Base-by-base conservation (phyloP, 2,797 vertebrate species). In the Acanthis flammea region DNA sequence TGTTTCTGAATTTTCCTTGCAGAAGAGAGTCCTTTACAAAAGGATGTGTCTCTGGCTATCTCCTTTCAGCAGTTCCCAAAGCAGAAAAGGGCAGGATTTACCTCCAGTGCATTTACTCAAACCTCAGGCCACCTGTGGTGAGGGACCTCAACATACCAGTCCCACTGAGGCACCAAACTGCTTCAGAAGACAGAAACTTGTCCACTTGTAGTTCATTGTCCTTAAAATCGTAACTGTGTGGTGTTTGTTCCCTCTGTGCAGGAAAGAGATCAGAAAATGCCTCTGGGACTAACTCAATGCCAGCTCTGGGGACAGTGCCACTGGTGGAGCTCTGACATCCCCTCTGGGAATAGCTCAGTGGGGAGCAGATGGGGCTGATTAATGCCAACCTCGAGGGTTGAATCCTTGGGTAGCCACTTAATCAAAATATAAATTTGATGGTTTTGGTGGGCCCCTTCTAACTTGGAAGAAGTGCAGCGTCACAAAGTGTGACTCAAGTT, bases 301-400 rank as follows among this genome's bases (percentile, higher is more conserved):
- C 41, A 45, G 25, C 25, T 13, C 19, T 12, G 39, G 13, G 23
- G 12, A 27, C 50, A 25, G 22, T 0, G 1, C 23, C 11, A 2
- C 9, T 23, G 37, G 8, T 5, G 2, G 2, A 2, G 2, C 0
- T 0, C 2, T 2, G 2, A 2, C 17, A 4, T 1, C 2, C 0
- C 2, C 21, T 2, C 2, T 10, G 16, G 10, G 5, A 10, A 6
- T 5, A 16, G 61, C 22, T 8, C n/a, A 31, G 21, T 1, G n/a
- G 8, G 4, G 2, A 42, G 7, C 0, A 1, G 4, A 3, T 1
- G 2, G 2, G 7, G 10, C 37, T 19, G 10, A 2, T 5, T 5
- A 9, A 5, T 2, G 6, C 2, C 3, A 37, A 11, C 0, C 2
- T 1, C 0, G 0, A 3, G n/a, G 6, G 18, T 24, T 53, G 0